These are phyloP conservation scores for Pollenia griseotomentosa DNA, from an alignment of 2,888 invertebrate species.

Conservation along the genomic window DNA sequence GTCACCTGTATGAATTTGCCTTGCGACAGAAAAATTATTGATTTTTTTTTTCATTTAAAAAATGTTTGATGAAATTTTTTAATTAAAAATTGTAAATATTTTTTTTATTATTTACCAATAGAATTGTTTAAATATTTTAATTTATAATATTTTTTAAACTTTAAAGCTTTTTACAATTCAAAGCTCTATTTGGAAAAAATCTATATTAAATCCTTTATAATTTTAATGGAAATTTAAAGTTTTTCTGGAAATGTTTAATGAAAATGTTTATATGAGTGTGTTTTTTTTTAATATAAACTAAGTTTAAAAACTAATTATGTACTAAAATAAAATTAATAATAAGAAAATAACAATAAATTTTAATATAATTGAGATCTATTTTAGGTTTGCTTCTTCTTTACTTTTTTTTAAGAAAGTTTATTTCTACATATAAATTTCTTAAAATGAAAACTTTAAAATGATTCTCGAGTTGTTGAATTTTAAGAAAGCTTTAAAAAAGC, in stretches of 20 bases:
- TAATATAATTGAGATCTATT: slow-evolving; percentile 72
- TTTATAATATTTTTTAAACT: neutral
- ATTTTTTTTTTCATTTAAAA: too few species aligned
- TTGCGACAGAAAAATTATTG: too few species aligned
- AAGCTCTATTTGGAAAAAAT: neutral
- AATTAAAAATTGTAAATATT: too few species aligned
- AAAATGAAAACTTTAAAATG: neutral
- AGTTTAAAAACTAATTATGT: slow-evolving; percentile 12
- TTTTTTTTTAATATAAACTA: slow-evolving; percentile 27
- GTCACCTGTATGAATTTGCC: too few species aligned
- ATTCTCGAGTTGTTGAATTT: neutral
- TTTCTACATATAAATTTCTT: slow-evolving; percentile 12
- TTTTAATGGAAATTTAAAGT: too few species aligned
- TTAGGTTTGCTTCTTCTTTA: slow-evolving; percentile 53
- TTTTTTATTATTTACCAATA: too few species aligned
- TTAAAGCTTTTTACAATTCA: neutral
- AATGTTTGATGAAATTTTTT: too few species aligned
- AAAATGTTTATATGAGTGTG: slow-evolving; percentile 10
- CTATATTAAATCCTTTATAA: too few species aligned
- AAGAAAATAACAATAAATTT: slow-evolving; percentile 55
- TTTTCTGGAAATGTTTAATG: slow-evolving; percentile 49
- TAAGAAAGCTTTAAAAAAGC: slow-evolving; percentile 62
- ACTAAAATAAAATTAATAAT: slow-evolving; percentile 40
- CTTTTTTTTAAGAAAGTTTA: neutral
- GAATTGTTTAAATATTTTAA: slow-evolving; percentile 29